phyloP scores from a whole-genome alignment of 2,888 invertebrate species.

The Nebria salina region DNA sequence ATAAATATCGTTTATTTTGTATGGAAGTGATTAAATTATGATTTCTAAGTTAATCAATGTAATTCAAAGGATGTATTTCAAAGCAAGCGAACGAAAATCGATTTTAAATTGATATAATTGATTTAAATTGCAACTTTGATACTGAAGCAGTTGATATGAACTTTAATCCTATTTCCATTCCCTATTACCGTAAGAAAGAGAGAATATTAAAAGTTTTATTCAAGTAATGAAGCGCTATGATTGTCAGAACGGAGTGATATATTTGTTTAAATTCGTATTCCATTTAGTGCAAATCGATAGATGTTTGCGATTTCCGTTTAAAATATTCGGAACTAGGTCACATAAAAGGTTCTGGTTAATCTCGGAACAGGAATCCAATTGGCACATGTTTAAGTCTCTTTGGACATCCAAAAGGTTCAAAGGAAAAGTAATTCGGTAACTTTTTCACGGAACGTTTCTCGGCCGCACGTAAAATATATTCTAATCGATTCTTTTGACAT shows the following conservation, averaged over 20 bases:
- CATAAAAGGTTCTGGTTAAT: conserved; percentile 34
- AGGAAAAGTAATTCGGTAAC: conserved; percentile 41
- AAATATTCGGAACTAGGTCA: conserved; percentile 35
- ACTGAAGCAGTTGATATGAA: too few relatives aligned
- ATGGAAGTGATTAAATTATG: background rate
- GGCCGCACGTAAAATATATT: conserved; percentile 39
- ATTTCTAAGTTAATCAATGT: background rate
- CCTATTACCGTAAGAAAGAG: too few relatives aligned
- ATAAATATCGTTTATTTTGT: too few relatives aligned
- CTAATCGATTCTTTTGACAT: conserved; percentile 46
- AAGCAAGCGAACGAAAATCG: too few relatives aligned
- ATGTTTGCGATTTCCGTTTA: conserved; percentile 39
- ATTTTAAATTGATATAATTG: too few relatives aligned
- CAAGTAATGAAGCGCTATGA: background rate
- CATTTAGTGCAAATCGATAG: conserved; percentile 31
- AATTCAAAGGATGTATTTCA: too few relatives aligned
- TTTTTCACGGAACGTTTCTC: conserved; percentile 26
- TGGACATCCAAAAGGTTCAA: conserved; percentile 37
- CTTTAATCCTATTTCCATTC: too few relatives aligned
- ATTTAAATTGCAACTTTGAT: too few relatives aligned
- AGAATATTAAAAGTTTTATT: background rate
- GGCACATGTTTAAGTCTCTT: conserved; percentile 44
- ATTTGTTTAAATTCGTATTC: conserved; percentile 21
- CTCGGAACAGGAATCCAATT: conserved; percentile 42
- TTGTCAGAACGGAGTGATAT: background rate